Evolutionary conservation across 2,888 invertebrate species (phyloP), one percentile per base, ranked within the genome.

Genomic region (Dolomedes plantarius): DNA sequence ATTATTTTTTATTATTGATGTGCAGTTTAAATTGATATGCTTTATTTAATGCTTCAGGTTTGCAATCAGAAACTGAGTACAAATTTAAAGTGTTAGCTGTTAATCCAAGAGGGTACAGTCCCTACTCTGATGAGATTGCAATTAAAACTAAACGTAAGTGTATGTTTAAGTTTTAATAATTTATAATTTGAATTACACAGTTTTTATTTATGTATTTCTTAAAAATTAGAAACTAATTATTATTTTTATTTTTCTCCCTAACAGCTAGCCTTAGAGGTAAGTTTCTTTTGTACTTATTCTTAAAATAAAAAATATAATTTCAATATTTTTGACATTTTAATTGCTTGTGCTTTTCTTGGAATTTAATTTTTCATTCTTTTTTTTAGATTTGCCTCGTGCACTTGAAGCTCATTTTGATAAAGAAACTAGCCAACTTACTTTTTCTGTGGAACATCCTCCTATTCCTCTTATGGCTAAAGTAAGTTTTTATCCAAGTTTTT

Each of bases 61-160:
- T 97, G 75, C 96, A 96, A 76, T 97, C 97, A 90, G 96, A 97
- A 91, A 96, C 95, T 90, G 94, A 94, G 31, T 97, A 97, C 91
- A 93, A 95, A 0, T 96, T 97, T 92, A 96, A 96, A 93, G 96
- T 96, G 16, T 74, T 89, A 62, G 89, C 89, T 50, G 85, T 88
- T 9, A 89, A 89, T 79, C 88, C 89, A 3, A 68, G 89, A 91
- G 96, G 96, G n/a, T 94, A 95, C 89, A 97, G 97, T 88, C 95
- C 96, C 89, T 96, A 95, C 90, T 97, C 97, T 0, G 95, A 96
- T 89, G 96, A 96, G 91, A 94, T 96, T 56, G 93, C 94, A 0
- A 95, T 95, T 62, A 94, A 95, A 9, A 97, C 97, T 0, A 95
- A 95, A 89, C 96, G 97, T 23, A 96, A 96, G 89, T 94, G 27